Conservation (phyloP, 1,140 invertebrate species). For the Ips nitidus region DNA sequence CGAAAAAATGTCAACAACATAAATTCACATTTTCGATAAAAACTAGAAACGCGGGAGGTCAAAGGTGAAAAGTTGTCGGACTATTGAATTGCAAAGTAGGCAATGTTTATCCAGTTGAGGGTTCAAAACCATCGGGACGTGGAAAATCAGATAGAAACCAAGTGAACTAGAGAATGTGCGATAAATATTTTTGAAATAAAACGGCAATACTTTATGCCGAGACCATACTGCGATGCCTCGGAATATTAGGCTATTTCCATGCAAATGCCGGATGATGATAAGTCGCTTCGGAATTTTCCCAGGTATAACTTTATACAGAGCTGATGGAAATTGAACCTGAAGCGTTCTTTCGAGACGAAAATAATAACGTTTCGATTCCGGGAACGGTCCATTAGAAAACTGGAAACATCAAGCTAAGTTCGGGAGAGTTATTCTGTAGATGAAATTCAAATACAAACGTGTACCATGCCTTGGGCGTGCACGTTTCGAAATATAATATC, state of each 20-base stretch:
- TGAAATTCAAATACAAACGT: conserved; percentile 13
- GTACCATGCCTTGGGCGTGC: neutral
- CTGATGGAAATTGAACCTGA: neutral
- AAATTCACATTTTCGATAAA: neutral
- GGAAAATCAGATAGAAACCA: conserved; percentile 30
- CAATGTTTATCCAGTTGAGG: conserved; percentile 20
- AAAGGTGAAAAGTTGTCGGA: conserved; percentile 8
- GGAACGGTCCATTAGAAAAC: conserved; percentile 1
- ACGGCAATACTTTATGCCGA: conserved; percentile 29
- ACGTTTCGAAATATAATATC: conserved; percentile 13
- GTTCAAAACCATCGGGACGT: conserved; percentile 12
- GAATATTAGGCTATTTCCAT: conserved; percentile 34
- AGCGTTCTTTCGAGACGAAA: neutral
- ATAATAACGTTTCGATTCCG: neutral
- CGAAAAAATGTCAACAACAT: too few species aligned
- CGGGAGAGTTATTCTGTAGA: neutral
- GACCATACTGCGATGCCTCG: conserved; percentile 16
- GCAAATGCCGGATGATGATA: conserved; percentile 18
- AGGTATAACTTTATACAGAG: neutral
- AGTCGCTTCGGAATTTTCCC: conserved; percentile 12
- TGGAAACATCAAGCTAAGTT: conserved; percentile 5
- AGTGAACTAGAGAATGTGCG: conserved; percentile 28
- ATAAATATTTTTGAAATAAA: conserved; percentile 33
- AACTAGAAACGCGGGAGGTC: conserved; percentile 1
- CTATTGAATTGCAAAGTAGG: conserved; percentile 25